Evolutionary conservation across 2,888 invertebrate genomes (phyloP), one percentile per base, ranked within the genome.

Genomic region (Tachina grossa): DNA sequence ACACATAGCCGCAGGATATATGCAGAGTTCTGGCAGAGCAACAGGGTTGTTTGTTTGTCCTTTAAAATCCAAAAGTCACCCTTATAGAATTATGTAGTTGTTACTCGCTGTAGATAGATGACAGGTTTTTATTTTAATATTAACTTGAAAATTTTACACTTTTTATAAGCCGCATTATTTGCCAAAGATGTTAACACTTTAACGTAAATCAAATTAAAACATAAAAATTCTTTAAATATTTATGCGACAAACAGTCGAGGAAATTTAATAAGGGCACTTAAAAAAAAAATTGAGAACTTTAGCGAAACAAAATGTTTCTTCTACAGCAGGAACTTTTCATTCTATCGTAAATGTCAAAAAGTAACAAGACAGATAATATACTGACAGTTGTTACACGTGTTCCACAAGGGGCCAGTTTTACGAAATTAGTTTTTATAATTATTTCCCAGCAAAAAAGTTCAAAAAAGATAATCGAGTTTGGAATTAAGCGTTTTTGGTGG

Each of bases 181-280:
- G 83, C 85, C 85, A 85, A 85, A 85, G 85, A 85, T 83, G 85
- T 85, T 85, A 85, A 85, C 85, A 85, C 85, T 85, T 85, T 85
- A 80, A 83, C 76, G 85, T 83, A 85, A 85, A 85, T 85, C 85
- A 85, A 85, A 85, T 85, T 85, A 85, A 80, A 80, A 85, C 76
- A 83, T 74, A 49, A 75, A 76, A 83, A 76, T 77, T 76, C 75
- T 66, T 68, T 43, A 79, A 76, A 65, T 63, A 76, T 71, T 69
- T 39, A 66, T 43, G 43, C 11, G 69, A 55, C 53, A 63, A 59
- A 81, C 81, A 85, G 82, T 82, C 43, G 9, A 8, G 72, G 19
- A 8, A 22, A 49, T 47, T 14, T 1, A 8, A n/a, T 57, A 43
- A 69, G 3, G 19, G 47, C 59, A 63, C 8, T 72, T 10, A 10